These are phyloP conservation scores for Carposina sasakii DNA, from an alignment of 1,140 invertebrate genomes.

Conservation along the genomic window DNA sequence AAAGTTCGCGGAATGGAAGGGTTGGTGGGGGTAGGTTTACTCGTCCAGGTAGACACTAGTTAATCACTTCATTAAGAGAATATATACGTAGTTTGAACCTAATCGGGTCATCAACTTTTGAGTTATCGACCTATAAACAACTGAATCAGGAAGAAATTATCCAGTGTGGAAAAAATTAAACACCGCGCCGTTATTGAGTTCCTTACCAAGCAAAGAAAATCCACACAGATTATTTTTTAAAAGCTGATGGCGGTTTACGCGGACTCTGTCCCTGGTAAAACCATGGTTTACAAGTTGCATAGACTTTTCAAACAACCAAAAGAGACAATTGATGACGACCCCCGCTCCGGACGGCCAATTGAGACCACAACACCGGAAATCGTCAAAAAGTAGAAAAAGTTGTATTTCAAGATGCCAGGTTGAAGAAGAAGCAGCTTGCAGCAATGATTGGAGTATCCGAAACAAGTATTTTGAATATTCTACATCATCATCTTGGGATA, in stretches of 20 bases:
- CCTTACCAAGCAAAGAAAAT: constrained; percentile 18
- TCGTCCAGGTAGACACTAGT: constrained; percentile 4
- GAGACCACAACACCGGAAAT: constrained; percentile 19
- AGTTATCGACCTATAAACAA: constrained; percentile 13
- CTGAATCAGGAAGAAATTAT: constrained; percentile 15
- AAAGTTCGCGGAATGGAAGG: constrained; percentile 9
- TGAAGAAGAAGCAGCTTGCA: constrained; percentile 18
- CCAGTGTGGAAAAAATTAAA: constrained; percentile 20
- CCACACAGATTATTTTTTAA: constrained; percentile 14
- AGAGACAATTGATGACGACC: constrained; percentile 17
- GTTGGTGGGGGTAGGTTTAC: constrained; percentile 4
- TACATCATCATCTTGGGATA: constrained; percentile 16
- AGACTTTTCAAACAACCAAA: constrained; percentile 16
- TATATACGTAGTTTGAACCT: constrained; percentile 14
- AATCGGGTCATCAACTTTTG: constrained; percentile 8
- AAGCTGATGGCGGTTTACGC: constrained; percentile 9
- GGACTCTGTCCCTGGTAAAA: no score
- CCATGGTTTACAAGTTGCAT: constrained; percentile 20
- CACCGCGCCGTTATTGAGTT: constrained; percentile 16
- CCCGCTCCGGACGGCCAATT: constrained; percentile 11
- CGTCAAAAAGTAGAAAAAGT: constrained; percentile 26
- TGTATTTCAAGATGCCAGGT: constrained; percentile 19
- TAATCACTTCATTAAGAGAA: constrained; percentile 11
- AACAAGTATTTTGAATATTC: constrained; percentile 18
- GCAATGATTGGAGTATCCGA: constrained; percentile 18